These are phyloP conservation scores for Chaetorhynchus papuensis DNA, from an alignment of 2,113 vertebrate genomes.

Conservation along the genomic window DNA sequence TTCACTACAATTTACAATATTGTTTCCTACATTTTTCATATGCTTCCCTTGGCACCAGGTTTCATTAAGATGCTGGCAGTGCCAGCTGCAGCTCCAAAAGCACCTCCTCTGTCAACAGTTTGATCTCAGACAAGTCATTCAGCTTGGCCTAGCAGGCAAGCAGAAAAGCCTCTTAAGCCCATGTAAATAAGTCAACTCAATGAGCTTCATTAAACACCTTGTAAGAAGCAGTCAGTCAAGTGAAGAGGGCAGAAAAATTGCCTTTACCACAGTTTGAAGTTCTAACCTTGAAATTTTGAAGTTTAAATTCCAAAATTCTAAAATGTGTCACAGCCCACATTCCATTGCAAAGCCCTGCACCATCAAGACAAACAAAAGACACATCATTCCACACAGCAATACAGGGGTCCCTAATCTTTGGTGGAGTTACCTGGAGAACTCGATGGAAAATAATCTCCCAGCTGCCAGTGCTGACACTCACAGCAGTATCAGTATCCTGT, in stretches of 20 bases:
- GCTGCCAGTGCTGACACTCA: background rate
- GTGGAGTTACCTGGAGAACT: background rate
- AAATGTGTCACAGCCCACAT: background rate
- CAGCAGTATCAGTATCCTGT: background rate
- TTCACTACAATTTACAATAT: background rate
- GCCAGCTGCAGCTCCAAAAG: constrained; percentile 39
- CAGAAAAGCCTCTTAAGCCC: constrained; percentile 21
- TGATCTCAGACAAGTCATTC: constrained; percentile 43
- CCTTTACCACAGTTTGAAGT: background rate
- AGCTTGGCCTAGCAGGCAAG: background rate
- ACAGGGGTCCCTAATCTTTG: background rate
- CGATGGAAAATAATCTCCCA: background rate
- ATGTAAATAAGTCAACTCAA: background rate
- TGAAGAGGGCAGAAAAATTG: background rate
- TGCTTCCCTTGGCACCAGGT: constrained; percentile 1
- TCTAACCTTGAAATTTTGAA: background rate
- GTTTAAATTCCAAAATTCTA: background rate
- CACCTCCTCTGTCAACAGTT: constrained; percentile 37
- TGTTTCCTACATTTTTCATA: constrained; percentile 38
- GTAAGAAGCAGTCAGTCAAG: background rate
- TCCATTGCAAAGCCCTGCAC: background rate
- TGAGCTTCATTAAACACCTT: background rate
- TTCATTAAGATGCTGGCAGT: constrained; percentile 46
- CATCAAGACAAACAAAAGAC: background rate
- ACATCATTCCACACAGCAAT: background rate